Base-by-base conservation (phyloP, 2,888 invertebrate species). In the Acleris literana region DNA sequence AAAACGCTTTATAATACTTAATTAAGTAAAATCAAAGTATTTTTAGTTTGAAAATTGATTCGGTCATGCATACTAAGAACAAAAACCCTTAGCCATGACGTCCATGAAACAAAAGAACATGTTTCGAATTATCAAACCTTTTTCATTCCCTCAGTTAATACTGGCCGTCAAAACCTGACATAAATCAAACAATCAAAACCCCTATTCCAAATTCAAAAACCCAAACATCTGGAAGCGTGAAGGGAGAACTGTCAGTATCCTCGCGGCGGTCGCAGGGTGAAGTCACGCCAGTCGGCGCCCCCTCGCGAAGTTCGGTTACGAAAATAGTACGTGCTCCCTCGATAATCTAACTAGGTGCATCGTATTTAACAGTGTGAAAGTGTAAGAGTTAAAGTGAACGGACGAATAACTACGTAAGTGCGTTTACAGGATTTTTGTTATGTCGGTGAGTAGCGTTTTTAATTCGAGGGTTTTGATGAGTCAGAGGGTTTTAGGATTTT, bases 171-270 rank as follows among this genome's bases (percentile, higher is more conserved):
- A 60, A 51, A 51, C 55, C 60, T 65, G 65, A 55, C 64, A 29
- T 59, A 64, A 64, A 64, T 64, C 60, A 51, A 55, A 65, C 49
- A 56, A 65, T 59, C 59, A 65, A 56, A 64, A 46, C n/a, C 56
- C 56, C 46, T n/a, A 46, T 44, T 60, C 48, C 49, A 43, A 59
- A 60, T 64, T 54, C 54, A 17, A 56, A 65, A 65, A 55, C 49
- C 51, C 29, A 60, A 65, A 56, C 65, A 65, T 60, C 65, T 65
- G 65, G 65, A 65, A 54, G 16, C 48, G 54, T 48, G 55, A 39
- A 65, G 65, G 64, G 65, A 43, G 44, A 13, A 1, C n/a, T 29
- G 63, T 25, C 51, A 62, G 88, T 88, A 72, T 78, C 77, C 80
- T 77, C 74, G 79, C 70, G 76, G 55, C 60, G 51, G 17, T 17